Base-by-base conservation (phyloP, 2,113 vertebrate species). In the Addax nasomaculatus region DNA sequence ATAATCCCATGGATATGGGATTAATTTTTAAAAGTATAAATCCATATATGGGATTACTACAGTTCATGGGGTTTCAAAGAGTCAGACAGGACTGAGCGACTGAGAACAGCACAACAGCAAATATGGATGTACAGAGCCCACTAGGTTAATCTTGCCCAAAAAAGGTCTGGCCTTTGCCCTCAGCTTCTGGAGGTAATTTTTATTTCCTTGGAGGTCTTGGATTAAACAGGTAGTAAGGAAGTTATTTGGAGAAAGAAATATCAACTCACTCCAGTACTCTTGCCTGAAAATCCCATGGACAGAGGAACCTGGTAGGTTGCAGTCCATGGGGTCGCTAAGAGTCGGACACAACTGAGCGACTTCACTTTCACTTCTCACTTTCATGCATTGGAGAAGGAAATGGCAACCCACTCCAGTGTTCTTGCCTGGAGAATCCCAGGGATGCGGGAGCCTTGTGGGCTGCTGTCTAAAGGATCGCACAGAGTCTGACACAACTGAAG, bases 381-480 rank as follows among this genome's bases (percentile, higher is more conserved):
- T 57, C 23, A 57, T 57, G 55, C 55, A 25, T 57, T 57, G 23
- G 57, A 27, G 57, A 58, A 58, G 57, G 57, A 58, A 27, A 58
- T 58, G 25, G 25, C 57, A 58, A 27, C 25, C 57, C 57, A 58
- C 25, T 58, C 57, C 57, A 58, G 57, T 5, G 25, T 27, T 58
- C 25, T 27, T 27, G 25, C 57, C 25, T 58, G 57, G 57, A 58
- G 25, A 27, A 58, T 58, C 25, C 57, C 57, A 58, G 25, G 57
- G 57, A 58, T 2, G 11, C 25, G 10, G 57, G 57, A 27, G 25
- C 25, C 57, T 58, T 4, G 25, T 27, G 1, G 25, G 25, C 57
- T 27, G 25, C 57, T 1, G 0, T 58, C 25, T 27, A 12, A 12
- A 25, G 25, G 57, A 1, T 58, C 4, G 0, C 11, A 27, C 25